Conservation (phyloP, 2,888 invertebrate genomes). For the Sericinus montela region DNA sequence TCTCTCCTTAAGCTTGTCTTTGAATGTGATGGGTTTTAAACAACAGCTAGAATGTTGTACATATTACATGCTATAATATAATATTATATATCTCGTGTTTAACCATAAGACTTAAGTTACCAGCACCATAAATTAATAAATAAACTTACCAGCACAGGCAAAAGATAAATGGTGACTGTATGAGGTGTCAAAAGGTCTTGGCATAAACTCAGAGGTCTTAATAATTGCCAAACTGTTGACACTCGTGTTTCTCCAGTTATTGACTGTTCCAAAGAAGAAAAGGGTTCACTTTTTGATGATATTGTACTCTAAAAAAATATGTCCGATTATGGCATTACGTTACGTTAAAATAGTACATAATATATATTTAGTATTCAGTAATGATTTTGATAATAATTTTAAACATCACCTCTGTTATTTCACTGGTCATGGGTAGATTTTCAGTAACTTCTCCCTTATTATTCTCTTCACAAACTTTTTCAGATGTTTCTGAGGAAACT, state of each 20-base stretch:
- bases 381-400: background rate
- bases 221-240: conserved; percentile 78
- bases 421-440: conserved; percentile 40
- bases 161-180: conserved; percentile 94
- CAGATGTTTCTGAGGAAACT: conserved; percentile 56
- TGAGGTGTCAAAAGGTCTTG: conserved; percentile 93
- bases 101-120: too few species aligned
- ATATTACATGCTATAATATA: too few species aligned
- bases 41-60: too few species aligned
- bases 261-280: conserved; percentile 62
- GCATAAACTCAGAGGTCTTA: conserved; percentile 95
- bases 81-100: too few species aligned
- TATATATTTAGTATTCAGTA: too few species aligned
- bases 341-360: too few species aligned
- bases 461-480: conserved; percentile 59
- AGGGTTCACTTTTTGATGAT: conserved; percentile 55
- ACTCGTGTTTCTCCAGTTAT: conserved; percentile 62
- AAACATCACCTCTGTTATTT: conserved; percentile 52
- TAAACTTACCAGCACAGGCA: conserved; percentile 90
- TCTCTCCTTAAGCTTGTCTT: too few species aligned
- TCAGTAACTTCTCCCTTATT: conserved; percentile 46
- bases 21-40: too few species aligned
- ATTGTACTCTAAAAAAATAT: conserved; percentile 34
- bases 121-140: too few species aligned
- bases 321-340: too few species aligned